phyloP scores from a whole-genome alignment of 2,888 invertebrate species.

The Pocota personata region DNA sequence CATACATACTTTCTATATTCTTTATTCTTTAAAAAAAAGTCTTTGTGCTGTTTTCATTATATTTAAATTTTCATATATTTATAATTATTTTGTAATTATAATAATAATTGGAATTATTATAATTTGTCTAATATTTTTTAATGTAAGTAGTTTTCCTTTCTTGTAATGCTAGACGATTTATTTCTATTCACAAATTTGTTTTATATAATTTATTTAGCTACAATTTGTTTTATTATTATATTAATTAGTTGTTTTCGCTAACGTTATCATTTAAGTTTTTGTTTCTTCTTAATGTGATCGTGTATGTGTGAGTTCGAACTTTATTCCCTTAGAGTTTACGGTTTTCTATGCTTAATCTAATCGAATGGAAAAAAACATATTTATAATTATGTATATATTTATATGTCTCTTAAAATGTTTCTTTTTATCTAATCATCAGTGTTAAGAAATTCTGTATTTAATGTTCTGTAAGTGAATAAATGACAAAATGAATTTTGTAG shows the following conservation, averaged over 20 bases:
- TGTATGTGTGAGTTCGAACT: conserved; percentile 63
- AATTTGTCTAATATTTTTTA: conserved; percentile 59
- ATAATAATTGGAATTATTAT: conserved; percentile 67
- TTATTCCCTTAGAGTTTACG: conserved; percentile 51
- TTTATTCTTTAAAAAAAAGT: conserved; percentile 71
- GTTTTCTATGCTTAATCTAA: conserved; percentile 48
- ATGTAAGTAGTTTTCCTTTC: conserved; percentile 53
- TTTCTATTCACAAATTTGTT: conserved; percentile 66
- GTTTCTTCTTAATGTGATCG: conserved; percentile 19
- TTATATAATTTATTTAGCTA: conserved; percentile 64
- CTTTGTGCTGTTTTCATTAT: conserved; percentile 70
- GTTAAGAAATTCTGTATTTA: conserved; percentile 25
- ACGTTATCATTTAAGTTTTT: conserved; percentile 19
- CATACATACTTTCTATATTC: conserved; percentile 58
- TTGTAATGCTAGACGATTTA: conserved; percentile 62
- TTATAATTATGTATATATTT: conserved; percentile 56
- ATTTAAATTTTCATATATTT: conserved; percentile 52
- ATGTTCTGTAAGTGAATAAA: conserved; percentile 44
- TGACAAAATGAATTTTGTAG: conserved; percentile 33
- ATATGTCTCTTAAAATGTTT: conserved; percentile 33
- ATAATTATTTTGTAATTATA: conserved; percentile 61
- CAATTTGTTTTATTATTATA: conserved; percentile 6
- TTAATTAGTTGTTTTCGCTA: conserved; percentile 37
- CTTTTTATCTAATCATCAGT: conserved; percentile 26
- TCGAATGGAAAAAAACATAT: conserved; percentile 69